These are phyloP conservation scores for Lerista edwardsae DNA, from an alignment of 2,797 vertebrate species.

Conservation along the genomic window DNA sequence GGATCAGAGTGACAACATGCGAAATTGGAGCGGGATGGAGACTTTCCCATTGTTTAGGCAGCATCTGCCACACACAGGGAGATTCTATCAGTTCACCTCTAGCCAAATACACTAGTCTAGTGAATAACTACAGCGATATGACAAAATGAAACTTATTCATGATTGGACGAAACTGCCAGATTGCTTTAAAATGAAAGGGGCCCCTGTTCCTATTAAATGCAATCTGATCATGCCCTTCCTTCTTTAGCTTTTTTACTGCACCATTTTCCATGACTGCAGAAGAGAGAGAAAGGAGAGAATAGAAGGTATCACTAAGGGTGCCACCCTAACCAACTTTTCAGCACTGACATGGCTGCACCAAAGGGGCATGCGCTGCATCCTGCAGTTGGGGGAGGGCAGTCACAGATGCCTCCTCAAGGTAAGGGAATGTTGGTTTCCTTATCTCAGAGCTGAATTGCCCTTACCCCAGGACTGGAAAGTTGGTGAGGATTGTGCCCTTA, in stretches of 20 bases:
- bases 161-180: constrained; percentile 22
- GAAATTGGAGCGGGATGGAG: background rate
- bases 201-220: constrained; percentile 24
- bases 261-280: constrained; percentile 23
- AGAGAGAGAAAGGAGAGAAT: constrained; percentile 17
- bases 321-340: too few relatives aligned
- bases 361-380: too few relatives aligned
- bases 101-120: constrained; percentile 28
- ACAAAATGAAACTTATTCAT: constrained; percentile 28
- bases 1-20: too few relatives aligned
- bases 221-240: constrained; percentile 32
- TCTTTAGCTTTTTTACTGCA: constrained; percentile 26
- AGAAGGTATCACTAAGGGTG: too few relatives aligned
- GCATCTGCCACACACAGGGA: background rate
- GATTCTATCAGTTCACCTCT: background rate
- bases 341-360: too few relatives aligned
- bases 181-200: constrained; percentile 38
- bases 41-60: background rate
- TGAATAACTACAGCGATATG: background rate
- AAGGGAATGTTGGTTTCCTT: too few relatives aligned
- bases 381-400: too few relatives aligned
- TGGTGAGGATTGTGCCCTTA: too few relatives aligned
- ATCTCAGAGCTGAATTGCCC: too few relatives aligned
- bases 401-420: too few relatives aligned
- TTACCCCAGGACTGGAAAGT: too few relatives aligned